Base-by-base conservation (phyloP, 2,113 vertebrate species). In the Lepus timidus region DNA sequence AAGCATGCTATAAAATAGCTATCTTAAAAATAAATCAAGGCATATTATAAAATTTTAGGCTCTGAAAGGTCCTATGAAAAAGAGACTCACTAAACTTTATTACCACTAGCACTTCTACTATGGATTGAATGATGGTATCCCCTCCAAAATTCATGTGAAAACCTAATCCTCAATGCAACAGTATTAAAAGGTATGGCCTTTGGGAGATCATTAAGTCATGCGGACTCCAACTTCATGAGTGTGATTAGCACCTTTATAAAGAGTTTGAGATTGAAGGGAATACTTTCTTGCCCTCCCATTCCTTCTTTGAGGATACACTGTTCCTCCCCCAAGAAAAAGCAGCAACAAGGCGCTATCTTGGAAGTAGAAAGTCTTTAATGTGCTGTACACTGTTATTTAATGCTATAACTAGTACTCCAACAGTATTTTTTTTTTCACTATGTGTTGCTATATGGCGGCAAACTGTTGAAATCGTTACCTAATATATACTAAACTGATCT, bases 31-130 rank as follows among this genome's bases (percentile, higher is more conserved):
- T 33, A 55, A 23, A 9, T 89, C 85, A 94, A 73, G 44, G 55
- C 25, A 58, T 75, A 90, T n/a, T 64, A 76, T 44, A 39, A 90
- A 82, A 82, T 62, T 27, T 93, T 89, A 92, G 93, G 68, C 25
- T 75, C 68, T 82, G 17, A 86, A 83, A 86, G 33, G 31, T 78
- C 33, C 33, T 82, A 73, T n/a, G 10, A 49, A 74, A 91, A 95
- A 51, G 27, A 58, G 33, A 62, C 17, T 55, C 74, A 44, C 84
- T 88, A 84, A 79, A 93, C 62, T 80, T 91, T 67, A 88, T 88
- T 81, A 88, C 74, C 70, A 75, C 51, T 51, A 75, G 22, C 25
- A 62, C 80, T 70, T 85, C 51, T 73, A 39, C 58, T 75, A 88
- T 16, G 36, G 36, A 49, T 64, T 88, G 36, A 74, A 87, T 87